phyloP scores from a whole-genome alignment of 2,888 invertebrate species.

The Brachyptera putata region DNA sequence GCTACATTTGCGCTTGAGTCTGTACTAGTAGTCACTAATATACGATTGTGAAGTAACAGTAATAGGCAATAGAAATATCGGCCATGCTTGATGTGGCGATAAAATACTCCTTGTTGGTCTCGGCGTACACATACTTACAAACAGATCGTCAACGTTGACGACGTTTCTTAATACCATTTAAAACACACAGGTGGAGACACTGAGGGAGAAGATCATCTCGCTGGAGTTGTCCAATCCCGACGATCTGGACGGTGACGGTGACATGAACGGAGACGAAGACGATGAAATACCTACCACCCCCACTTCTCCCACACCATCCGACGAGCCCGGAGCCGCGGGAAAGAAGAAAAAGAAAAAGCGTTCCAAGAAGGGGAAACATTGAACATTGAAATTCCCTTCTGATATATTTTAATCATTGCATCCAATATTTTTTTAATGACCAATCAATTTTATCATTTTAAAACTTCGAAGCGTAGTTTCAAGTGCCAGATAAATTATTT shows the following conservation, averaged over 20 bases:
- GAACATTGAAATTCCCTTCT: slow-evolving; percentile 14
- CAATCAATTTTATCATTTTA: slow-evolving; percentile 13
- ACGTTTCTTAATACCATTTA: too few species aligned
- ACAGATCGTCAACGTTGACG: too few species aligned
- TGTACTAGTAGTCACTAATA: too few species aligned
- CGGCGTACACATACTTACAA: too few species aligned
- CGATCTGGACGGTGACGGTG: slow-evolving; percentile 47
- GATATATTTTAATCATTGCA: slow-evolving; percentile 12
- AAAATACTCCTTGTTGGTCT: too few species aligned
- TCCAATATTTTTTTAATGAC: slow-evolving; percentile 16
- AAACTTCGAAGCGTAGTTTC: too few species aligned
- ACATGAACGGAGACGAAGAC: slow-evolving; percentile 27
- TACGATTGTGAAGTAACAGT: too few species aligned
- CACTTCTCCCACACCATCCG: slow-evolving; percentile 49
- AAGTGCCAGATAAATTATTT: slow-evolving; percentile 1
- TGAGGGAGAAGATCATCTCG: slow-evolving; percentile 87
- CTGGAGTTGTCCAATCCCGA: slow-evolving; percentile 72
- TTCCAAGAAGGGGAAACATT: slow-evolving; percentile 52
- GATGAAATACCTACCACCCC: slow-evolving; percentile 51
- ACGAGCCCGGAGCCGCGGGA: slow-evolving; percentile 49
- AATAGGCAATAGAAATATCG: too few species aligned
- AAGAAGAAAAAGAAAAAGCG: slow-evolving; percentile 52
- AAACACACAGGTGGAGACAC: slow-evolving; percentile 71
- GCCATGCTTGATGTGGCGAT: too few species aligned
- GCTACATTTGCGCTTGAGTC: too few species aligned